A percentile compares a stretch with the other conserved stretches of the same genome.
Evolutionary conservation across 2,113 vertebrate genomes (phyloP).

Genomic region (human (Homo sapiens)): DNA sequence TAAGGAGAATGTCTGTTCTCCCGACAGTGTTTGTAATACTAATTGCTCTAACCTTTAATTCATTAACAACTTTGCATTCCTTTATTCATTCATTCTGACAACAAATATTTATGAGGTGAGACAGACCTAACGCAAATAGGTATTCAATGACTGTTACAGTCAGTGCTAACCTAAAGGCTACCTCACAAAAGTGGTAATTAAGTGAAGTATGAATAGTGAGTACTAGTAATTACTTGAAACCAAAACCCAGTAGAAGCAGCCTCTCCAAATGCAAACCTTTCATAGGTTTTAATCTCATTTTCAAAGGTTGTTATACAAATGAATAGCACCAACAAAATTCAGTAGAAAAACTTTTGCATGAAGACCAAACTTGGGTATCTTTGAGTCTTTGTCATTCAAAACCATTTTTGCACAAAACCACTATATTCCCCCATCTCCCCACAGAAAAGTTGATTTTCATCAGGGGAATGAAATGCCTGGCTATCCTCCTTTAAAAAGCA

Average conservation of each 20-base stretch:
- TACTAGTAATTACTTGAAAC: not conserved
- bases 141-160: not conserved
- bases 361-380: not conserved
- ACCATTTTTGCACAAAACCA: not conserved
- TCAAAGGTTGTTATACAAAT: not conserved
- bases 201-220: not conserved
- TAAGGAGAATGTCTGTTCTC: not conserved
- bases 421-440: not conserved
- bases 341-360: not conserved
- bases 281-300: not conserved
- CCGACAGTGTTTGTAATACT: not conserved
- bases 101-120: not conserved
- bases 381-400: not conserved
- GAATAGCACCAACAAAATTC: not conserved
- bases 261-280: not conserved
- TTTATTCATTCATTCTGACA: not conserved
- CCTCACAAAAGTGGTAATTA: not conserved
- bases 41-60: not conserved
- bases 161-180: not conserved
- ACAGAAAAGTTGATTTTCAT: not conserved
- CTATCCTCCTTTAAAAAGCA: not conserved
- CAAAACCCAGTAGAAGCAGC: not conserved
- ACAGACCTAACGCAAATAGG: not conserved
- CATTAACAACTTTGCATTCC: not conserved
- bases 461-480: not conserved